Evolutionary conservation across 2,113 vertebrate genomes (phyloP), one percentile per base, ranked within the genome.

Genomic region (Edolisoma coerulescens): DNA sequence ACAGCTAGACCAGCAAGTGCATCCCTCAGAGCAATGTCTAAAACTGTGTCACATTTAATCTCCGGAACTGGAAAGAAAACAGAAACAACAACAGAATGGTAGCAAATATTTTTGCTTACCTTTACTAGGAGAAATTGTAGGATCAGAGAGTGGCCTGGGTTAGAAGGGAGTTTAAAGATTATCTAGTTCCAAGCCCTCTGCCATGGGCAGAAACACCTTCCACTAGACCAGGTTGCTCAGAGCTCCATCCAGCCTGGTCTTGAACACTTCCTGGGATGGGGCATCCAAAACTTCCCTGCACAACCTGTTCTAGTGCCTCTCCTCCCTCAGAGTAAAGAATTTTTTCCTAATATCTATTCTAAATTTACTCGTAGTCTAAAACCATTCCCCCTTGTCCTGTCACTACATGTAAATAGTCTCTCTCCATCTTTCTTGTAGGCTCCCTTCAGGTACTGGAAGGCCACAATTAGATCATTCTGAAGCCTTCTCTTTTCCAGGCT

Each of bases 391-490:
- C 24, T 83, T 10, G 7, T 61, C 32, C 21, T 69, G 17, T 50
- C 27, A 59, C 27, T 50, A 28, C 22, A 13, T 53, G 9, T 41
- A 69, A 61, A 47, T 4, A 16, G 8, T 54, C 24, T 60, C 23
- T 45, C n/a, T 68, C 20, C 30, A 8, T 41, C 24, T 61, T 68
- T 76, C 47, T 83, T 0, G 0, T 18, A 41, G 39, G 8, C 14
- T 61, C 6, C 16, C 47, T 60, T 41, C 39, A 41, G 9, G 9
- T 32, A 6, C 28, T 22, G 30, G 28, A 60, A 45, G 24, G 30
- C 8, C 0, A 0, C 39, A 28, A 35, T 41, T 32, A 35, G 11
- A 18, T 69, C 30, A 35, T 8, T 3, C 30, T 39, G 30, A 68
- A 54, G 26, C 7, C 19, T 53, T 61, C 24, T 27, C n/a, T 75